These are phyloP conservation scores for Parauchenoglanis punctatus DNA, from an alignment of 2,797 vertebrate genomes.

Conservation along the genomic window DNA sequence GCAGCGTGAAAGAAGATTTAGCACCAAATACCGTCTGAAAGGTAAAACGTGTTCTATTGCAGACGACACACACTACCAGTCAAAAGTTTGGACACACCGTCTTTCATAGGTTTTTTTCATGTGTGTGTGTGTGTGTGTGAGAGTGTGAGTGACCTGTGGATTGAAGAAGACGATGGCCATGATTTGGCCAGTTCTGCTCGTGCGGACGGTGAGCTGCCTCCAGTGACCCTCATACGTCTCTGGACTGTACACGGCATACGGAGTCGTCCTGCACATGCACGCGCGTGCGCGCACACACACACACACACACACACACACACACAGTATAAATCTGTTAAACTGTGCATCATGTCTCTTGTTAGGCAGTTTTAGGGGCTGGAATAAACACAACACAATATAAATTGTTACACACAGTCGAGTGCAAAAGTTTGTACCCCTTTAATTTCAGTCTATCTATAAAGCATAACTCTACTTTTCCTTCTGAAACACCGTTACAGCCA, in stretches of 20 bases:
- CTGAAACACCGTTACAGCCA: too few species aligned
- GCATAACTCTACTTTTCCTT: too few species aligned
- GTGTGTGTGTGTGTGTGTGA: neutral
- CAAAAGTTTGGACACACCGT: too few species aligned
- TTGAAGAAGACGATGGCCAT: slow-evolving; percentile 95
- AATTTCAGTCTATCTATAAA: too few species aligned
- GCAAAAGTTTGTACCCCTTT: neutral
- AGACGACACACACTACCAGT: too few species aligned
- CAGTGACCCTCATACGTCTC: slow-evolving; percentile 95
- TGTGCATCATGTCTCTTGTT: neutral
- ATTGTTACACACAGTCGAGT: neutral
- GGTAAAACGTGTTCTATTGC: too few species aligned
- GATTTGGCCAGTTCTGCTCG: slow-evolving; percentile 82
- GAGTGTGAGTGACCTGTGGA: slow-evolving; percentile 80
- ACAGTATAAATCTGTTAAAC: neutral
- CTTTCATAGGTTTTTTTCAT: too few species aligned
- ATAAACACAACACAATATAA: neutral
- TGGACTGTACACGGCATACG: slow-evolving; percentile 89
- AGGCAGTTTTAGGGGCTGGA: neutral
- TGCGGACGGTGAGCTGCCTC: slow-evolving; percentile 95
- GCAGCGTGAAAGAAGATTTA: neutral
- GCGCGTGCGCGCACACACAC: slow-evolving; percentile 1
- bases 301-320: neutral
- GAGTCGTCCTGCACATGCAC: slow-evolving; percentile 78
- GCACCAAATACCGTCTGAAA: neutral